Conservation (phyloP, 1,140 invertebrate species). For the Drosophila trapezifrons region DNA sequence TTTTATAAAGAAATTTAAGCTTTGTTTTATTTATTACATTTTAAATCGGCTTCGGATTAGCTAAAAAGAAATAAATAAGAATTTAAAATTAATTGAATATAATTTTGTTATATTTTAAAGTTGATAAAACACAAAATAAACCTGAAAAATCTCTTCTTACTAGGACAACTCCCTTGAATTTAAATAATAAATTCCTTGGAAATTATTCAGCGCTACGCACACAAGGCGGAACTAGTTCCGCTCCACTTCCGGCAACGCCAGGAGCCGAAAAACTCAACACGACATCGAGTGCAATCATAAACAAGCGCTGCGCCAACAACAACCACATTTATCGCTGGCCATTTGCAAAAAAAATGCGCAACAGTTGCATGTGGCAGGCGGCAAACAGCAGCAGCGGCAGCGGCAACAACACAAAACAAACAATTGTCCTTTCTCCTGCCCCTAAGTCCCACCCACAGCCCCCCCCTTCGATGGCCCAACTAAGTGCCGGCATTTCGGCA, state of each 20-base stretch:
- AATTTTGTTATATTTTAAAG: too few species aligned
- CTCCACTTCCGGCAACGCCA: conserved; percentile 6
- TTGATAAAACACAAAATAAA: not conserved
- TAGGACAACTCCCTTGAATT: not conserved
- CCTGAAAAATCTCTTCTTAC: too few species aligned
- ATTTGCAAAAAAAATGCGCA: conserved; percentile 77
- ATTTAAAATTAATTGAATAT: too few species aligned
- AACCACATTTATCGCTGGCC: conserved; percentile 50
- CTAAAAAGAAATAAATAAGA: too few species aligned
- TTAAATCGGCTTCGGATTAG: too few species aligned
- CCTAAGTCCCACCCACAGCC: conserved; percentile 9
- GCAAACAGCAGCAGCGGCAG: conserved; percentile 13
- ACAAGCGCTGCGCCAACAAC: conserved; percentile 41
- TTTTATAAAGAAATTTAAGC: too few species aligned
- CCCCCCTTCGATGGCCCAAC: not conserved
- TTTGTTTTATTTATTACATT: too few species aligned
- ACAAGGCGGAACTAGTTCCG: conserved; percentile 23
- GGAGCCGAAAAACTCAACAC: conserved; percentile 32
- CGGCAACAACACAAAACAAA: conserved; percentile 66
- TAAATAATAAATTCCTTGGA: not conserved
- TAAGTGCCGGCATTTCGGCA: conserved; percentile 52
- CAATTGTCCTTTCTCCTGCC: conserved; percentile 75
- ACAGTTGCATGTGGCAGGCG: conserved; percentile 69
- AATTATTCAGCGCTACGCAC: not conserved
- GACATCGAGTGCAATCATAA: conserved; percentile 54